These are phyloP conservation scores for Myiozetetes cayanensis DNA, from an alignment of 2,113 vertebrate genomes.

Conservation along the genomic window DNA sequence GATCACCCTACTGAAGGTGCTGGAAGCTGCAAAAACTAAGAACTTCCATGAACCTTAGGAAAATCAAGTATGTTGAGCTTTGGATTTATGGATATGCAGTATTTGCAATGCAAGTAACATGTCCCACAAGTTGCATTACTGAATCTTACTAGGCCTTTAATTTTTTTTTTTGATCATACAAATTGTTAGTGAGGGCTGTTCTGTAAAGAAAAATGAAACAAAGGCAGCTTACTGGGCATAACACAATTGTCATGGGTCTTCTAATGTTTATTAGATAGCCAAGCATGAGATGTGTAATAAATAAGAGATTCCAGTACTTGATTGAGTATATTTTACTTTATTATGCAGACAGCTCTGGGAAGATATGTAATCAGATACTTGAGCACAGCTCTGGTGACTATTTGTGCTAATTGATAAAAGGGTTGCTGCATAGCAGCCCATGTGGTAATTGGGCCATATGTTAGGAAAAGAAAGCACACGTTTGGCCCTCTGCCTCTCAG, in stretches of 20 bases:
- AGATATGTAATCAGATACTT: neutral
- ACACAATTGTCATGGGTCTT: neutral
- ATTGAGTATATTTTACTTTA: neutral
- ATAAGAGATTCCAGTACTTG: neutral
- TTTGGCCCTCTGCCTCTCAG: neutral
- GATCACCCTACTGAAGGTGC: neutral
- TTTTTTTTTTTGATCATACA: neutral
- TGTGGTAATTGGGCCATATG: neutral
- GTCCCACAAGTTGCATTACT: neutral
- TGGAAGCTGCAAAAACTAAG: neutral
- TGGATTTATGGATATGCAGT: neutral
- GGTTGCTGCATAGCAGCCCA: neutral
- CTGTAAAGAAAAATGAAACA: neutral
- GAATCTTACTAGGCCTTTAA: neutral
- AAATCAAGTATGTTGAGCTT: neutral
- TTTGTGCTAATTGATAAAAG: neutral
- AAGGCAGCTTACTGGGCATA: neutral
- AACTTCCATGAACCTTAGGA: neutral
- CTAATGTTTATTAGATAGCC: neutral
- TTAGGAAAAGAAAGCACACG: rapidly evolving
- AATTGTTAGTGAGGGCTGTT: neutral
- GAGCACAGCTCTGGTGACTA: neutral
- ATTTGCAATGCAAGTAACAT: neutral
- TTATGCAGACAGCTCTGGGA: neutral
- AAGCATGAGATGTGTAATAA: neutral